Evolutionary conservation across 2,797 vertebrate species (phyloP).

Genomic region (Acanthurus tractus): DNA sequence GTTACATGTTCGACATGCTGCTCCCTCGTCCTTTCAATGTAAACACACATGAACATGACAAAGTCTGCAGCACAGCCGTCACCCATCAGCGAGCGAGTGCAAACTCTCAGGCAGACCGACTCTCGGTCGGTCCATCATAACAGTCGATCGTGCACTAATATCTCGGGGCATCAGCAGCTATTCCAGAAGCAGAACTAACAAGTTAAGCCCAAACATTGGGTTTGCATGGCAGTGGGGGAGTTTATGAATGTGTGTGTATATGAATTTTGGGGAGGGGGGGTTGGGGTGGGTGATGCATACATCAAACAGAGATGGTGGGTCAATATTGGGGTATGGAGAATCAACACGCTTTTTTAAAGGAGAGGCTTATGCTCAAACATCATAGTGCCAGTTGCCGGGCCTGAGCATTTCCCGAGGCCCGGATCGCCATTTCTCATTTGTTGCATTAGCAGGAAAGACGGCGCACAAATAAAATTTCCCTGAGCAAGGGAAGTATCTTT

Average conservation of each 20-base stretch:
- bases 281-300: constrained; percentile 88
- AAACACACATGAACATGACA: constrained; percentile 28
- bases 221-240: constrained; percentile 82
- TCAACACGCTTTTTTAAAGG: constrained; percentile 92
- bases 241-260: constrained; percentile 49
- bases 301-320: constrained; percentile 95
- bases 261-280: not conserved
- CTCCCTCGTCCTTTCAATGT: not conserved
- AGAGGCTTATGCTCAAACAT: constrained; percentile 89
- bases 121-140: constrained; percentile 89
- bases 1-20: not conserved
- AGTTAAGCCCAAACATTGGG: constrained; percentile 96
- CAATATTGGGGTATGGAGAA: constrained; percentile 95
- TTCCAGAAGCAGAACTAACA: constrained; percentile 97
- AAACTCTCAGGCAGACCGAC: constrained; percentile 81
- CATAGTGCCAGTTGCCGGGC: constrained; percentile 71
- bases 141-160: constrained; percentile 92
- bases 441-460: constrained; percentile 76
- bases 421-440: constrained; percentile 83
- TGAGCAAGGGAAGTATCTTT: constrained; percentile 69
- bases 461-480: constrained; percentile 77
- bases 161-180: constrained; percentile 94
- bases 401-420: constrained; percentile 75
- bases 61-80: constrained; percentile 52
- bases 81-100: constrained; percentile 87